A percentile compares a stretch with the other conserved stretches of the same genome.
Conservation (phyloP, 2,113 vertebrate genomes). For the rabbit (Oryctolagus cuniculus) region mOryCun1.1 NC_091438.1:94432001-94432500, state of each 20-base stretch:
- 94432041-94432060: background rate
- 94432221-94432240: background rate
- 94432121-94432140: background rate
- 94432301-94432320: background rate
- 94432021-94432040: background rate
- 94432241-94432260: background rate
- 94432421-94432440: slow-evolving; percentile 33
- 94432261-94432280: background rate
- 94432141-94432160: background rate
- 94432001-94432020: background rate
- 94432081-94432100: background rate
- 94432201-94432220: background rate
- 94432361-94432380: background rate
- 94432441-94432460: slow-evolving; percentile 57
- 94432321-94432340: background rate
- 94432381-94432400: slow-evolving; percentile 30
- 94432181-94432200: background rate
- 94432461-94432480: background rate
- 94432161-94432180: background rate
- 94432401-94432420: background rate
- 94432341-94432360: background rate
- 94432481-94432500: slow-evolving; percentile 59
- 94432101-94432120: background rate
- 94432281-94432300: background rate
- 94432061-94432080: background rate